Evolutionary conservation across 2,888 invertebrate species (phyloP).

Genomic region (Oscheius onirici): DNA sequence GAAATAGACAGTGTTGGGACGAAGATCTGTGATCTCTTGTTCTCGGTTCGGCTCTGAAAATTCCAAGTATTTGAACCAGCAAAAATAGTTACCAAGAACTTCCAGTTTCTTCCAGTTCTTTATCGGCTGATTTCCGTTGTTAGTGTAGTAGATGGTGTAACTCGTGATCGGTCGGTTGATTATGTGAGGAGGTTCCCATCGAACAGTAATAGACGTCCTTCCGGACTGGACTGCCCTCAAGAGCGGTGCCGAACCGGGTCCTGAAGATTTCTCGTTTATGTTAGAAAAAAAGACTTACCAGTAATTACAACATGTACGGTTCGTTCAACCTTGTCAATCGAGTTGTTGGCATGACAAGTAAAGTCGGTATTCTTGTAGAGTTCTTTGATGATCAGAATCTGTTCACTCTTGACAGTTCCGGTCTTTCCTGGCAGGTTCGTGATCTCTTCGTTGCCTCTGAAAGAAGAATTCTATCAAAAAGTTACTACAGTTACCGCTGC

Average conservation of each 20-base stretch:
- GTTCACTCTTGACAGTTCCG: conserved; percentile 46
- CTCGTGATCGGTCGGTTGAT: conserved; percentile 68
- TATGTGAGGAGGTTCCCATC: conserved; percentile 67
- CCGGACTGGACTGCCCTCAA: conserved; percentile 61
- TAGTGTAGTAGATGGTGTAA: conserved; percentile 70
- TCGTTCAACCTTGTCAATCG: conserved; percentile 57
- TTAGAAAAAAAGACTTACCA: conserved; percentile 34
- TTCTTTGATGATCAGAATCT: conserved; percentile 67
- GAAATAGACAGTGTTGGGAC: conserved; percentile 65
- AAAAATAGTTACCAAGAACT: conserved; percentile 48
- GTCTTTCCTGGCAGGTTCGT: conserved; percentile 36
- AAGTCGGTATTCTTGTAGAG: conserved; percentile 65
- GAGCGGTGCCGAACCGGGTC: conserved; percentile 66
- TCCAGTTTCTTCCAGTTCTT: conserved; percentile 66
- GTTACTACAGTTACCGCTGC: conserved; percentile 51
- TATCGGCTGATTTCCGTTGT: conserved; percentile 65
- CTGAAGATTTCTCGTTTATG: conserved; percentile 30
- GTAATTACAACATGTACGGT: conserved; percentile 63
- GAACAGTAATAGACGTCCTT: conserved; percentile 49
- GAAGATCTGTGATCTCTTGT: conserved; percentile 59
- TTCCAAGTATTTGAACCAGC: neutral
- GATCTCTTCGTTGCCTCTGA: conserved; percentile 51
- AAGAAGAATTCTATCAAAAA: conserved; percentile 10
- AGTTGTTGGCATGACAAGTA: conserved; percentile 66
- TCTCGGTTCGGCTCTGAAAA: conserved; percentile 60